Percentiles rank a stretch among this genome's conserved stretches.
These are phyloP conservation scores for Cyprinella venusta DNA, from an alignment of 2,797 vertebrate genomes.

Conservation along the genomic window DNA sequence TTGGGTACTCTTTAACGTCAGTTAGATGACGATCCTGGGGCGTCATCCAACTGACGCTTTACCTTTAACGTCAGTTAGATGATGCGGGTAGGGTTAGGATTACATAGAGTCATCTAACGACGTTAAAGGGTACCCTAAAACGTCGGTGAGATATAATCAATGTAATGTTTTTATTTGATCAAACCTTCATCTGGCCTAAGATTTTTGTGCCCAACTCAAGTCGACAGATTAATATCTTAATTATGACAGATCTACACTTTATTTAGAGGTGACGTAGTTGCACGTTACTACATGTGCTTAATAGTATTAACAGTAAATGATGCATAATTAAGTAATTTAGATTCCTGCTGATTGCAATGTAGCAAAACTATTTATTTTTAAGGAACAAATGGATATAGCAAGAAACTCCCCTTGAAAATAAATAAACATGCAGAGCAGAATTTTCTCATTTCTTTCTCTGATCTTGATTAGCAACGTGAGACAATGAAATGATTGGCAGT, in stretches of 20 bases:
- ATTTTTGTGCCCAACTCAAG: background rate
- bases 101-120: too few species aligned
- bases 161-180: background rate
- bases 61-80: too few species aligned
- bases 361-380: background rate
- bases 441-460: slow-evolving; percentile 8
- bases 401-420: background rate
- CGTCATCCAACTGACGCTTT: too few species aligned
- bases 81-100: too few species aligned
- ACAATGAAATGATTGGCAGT: background rate
- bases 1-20: too few species aligned
- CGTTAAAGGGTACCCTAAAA: too few species aligned
- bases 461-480: background rate
- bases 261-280: too few species aligned
- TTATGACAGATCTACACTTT: background rate
- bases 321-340: background rate
- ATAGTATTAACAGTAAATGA: background rate
- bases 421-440: background rate
- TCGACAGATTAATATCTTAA: slow-evolving; percentile 7
- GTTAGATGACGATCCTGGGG: too few species aligned
- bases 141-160: too few species aligned
- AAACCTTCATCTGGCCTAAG: slow-evolving; percentile 38
- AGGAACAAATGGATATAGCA: background rate
- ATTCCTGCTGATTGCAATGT: background rate
- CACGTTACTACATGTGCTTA: too few species aligned